Conservation (phyloP, 1,140 invertebrate species). For the Luehdorfia chinensis region DNA sequence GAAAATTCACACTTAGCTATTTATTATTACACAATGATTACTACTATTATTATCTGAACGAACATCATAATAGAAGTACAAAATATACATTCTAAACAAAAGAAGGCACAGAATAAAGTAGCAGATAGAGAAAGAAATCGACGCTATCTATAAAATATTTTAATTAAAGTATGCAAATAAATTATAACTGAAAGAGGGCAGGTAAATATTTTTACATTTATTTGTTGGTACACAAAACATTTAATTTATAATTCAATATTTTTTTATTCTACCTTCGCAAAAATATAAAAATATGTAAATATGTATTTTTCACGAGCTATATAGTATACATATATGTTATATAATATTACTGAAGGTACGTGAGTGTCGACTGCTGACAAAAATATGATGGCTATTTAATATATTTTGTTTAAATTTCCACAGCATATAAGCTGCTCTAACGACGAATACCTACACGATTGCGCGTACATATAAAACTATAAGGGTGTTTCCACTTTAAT, state of each 20-base stretch:
- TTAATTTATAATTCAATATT: neutral
- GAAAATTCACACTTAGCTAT: conserved; percentile 29
- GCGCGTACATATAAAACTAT: neutral
- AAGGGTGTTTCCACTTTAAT: neutral
- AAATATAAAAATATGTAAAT: conserved; percentile 5
- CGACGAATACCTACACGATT: neutral
- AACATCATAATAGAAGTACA: conserved; percentile 21
- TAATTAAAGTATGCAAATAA: neutral
- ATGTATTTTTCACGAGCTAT: neutral
- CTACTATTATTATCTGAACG: conserved; percentile 16
- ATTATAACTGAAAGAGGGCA: neutral
- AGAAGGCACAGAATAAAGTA: too few species aligned
- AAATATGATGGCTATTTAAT: conserved; percentile 1
- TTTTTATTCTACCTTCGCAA: neutral
- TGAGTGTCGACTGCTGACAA: neutral
- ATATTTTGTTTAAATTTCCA: neutral
- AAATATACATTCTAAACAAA: too few species aligned
- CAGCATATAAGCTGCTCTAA: neutral
- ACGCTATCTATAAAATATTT: neutral
- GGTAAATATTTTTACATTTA: conserved; percentile 4
- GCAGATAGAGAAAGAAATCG: neutral
- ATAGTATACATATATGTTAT: too few species aligned
- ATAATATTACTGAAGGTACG: neutral
- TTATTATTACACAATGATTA: conserved; percentile 21
- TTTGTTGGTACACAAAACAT: neutral